Conservation (phyloP, 2,113 vertebrate genomes). For the Rostratula benghalensis region DNA sequence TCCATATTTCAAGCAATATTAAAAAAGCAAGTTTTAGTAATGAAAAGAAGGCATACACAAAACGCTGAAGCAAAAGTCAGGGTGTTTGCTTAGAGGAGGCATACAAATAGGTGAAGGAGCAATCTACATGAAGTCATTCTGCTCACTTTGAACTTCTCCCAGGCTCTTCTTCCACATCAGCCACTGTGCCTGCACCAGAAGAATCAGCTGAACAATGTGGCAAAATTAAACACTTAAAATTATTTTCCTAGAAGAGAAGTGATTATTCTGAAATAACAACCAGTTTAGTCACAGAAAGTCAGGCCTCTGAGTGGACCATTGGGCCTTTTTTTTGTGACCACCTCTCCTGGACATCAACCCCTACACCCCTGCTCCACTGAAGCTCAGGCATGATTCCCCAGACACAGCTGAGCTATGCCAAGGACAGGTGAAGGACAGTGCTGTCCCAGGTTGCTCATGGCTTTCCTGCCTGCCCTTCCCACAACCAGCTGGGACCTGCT, state of each 20-base stretch:
- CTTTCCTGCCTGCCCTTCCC: not conserved
- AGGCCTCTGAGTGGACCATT: not conserved
- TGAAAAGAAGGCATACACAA: too few species aligned
- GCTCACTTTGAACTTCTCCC: not conserved
- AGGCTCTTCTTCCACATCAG: not conserved
- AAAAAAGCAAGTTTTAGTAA: not conserved
- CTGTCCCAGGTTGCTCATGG: not conserved
- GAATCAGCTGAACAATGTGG: not conserved
- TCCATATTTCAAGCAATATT: not conserved
- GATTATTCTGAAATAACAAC: not conserved
- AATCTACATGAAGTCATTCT: not conserved
- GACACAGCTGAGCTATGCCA: accelerated
- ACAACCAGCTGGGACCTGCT: not conserved
- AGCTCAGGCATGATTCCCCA: not conserved
- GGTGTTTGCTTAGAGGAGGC: too few species aligned
- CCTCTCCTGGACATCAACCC: not conserved
- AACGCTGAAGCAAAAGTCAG: too few species aligned
- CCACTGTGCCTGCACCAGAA: not conserved
- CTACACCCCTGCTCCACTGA: accelerated
- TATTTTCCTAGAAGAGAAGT: not conserved
- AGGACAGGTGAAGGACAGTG: accelerated
- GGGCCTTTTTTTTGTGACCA: not conserved
- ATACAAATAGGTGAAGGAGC: not conserved
- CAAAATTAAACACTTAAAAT: not conserved
- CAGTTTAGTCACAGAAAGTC: not conserved